Conservation (phyloP, 2,797 vertebrate genomes). For the Scyliorhinus canicula region DNA sequence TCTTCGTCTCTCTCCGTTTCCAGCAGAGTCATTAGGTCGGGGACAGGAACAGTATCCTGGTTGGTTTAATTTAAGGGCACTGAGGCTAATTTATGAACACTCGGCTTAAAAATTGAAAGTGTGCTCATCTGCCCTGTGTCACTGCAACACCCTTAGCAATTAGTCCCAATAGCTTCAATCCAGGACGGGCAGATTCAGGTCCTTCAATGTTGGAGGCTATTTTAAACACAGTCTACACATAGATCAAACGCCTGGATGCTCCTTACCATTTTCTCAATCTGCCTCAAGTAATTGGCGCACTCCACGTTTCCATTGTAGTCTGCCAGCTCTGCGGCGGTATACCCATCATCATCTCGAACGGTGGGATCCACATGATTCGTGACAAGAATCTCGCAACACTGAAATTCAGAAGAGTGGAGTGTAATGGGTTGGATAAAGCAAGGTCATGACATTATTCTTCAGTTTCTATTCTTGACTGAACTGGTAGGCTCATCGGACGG, state of each 20-base stretch:
- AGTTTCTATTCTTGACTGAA: background rate
- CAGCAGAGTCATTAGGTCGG: background rate
- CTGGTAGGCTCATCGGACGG: background rate
- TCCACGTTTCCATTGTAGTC: slow-evolving; percentile 69
- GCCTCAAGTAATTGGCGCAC: slow-evolving; percentile 64
- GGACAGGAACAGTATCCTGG: background rate
- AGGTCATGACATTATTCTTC: background rate
- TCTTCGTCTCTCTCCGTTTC: too few species aligned
- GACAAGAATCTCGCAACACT: slow-evolving; percentile 73
- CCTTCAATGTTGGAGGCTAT: background rate
- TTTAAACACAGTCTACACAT: background rate
- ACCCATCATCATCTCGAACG: slow-evolving; percentile 64
- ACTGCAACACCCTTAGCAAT: background rate
- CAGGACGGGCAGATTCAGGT: background rate
- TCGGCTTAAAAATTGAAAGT: background rate
- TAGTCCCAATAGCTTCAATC: background rate
- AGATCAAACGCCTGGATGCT: background rate
- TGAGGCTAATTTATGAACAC: background rate
- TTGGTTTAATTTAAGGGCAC: background rate
- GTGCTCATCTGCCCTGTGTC: background rate
- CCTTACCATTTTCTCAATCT: slow-evolving; percentile 59
- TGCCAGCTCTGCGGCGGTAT: slow-evolving; percentile 67
- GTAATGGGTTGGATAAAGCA: background rate
- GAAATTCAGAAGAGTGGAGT: slow-evolving; percentile 24
- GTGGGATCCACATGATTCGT: slow-evolving; percentile 56